A percentile compares a stretch with the other conserved stretches of the same genome.
phyloP scores from a whole-genome alignment of 2,113 vertebrate species.

The Thalassarche chlororhynchos region DNA sequence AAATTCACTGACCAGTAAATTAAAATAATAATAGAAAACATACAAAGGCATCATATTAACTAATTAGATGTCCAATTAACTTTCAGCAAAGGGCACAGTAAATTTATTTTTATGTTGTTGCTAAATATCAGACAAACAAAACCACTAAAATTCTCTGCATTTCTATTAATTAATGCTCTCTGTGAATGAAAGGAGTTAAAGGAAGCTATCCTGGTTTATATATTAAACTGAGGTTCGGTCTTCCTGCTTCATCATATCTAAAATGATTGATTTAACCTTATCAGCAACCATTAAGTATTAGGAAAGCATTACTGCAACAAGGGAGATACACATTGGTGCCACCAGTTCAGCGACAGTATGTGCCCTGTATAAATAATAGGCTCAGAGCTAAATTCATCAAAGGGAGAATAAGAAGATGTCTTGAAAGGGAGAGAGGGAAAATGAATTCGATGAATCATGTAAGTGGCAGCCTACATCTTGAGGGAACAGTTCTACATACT shows the following conservation, averaged over 20 bases:
- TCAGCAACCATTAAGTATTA: conserved; percentile 13
- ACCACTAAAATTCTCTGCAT: not conserved
- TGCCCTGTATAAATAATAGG: conserved; percentile 4
- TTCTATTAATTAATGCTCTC: not conserved
- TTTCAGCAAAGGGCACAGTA: not conserved
- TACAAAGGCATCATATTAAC: not conserved
- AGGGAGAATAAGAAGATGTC: not conserved
- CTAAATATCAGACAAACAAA: not conserved
- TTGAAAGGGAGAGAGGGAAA: conserved; percentile 43
- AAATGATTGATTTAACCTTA: conserved; percentile 26
- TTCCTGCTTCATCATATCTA: not conserved
- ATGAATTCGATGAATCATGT: conserved; percentile 37
- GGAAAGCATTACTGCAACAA: not conserved
- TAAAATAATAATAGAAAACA: not conserved
- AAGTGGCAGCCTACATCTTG: conserved; percentile 38
- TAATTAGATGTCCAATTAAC: not conserved
- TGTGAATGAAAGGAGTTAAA: not conserved
- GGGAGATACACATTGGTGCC: not conserved
- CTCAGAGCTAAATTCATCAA: conserved; percentile 1
- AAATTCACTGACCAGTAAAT: not conserved
- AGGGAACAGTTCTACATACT: not conserved
- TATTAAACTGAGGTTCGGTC: not conserved
- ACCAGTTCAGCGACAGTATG: not conserved
- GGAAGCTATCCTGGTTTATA: not conserved
- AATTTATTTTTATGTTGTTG: not conserved